Evolutionary conservation across 2,888 invertebrate genomes (phyloP).

Genomic region (Lamproptera curius): DNA sequence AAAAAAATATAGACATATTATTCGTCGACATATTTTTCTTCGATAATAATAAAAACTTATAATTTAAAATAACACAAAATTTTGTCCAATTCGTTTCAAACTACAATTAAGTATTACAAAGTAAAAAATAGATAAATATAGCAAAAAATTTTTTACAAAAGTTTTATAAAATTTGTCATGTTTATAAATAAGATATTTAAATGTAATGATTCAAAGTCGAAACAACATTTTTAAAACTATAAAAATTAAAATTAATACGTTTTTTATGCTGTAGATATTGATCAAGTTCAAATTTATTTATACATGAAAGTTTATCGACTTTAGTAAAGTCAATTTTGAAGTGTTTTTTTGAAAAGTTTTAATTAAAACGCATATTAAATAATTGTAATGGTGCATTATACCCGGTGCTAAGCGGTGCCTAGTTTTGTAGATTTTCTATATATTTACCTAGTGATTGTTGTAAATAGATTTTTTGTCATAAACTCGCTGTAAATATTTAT

Average conservation of each 20-base stretch:
- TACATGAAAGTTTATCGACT: neutral
- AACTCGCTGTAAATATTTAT: slow-evolving; percentile 46
- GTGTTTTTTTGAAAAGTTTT: slow-evolving; percentile 18
- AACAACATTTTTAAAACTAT: too few species aligned
- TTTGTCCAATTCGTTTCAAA: too few species aligned
- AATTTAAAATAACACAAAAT: too few species aligned
- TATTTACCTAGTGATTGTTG: slow-evolving; percentile 49
- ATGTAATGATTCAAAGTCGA: too few species aligned
- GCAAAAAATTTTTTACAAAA: neutral
- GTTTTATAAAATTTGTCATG: neutral
- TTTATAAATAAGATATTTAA: neutral
- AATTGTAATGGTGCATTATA: slow-evolving; percentile 4
- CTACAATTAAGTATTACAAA: too few species aligned
- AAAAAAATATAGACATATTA: too few species aligned
- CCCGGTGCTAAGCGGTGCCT: slow-evolving; percentile 27
- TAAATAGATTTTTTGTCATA: slow-evolving; percentile 38
- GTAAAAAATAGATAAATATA: too few species aligned
- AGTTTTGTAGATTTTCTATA: slow-evolving; percentile 33
- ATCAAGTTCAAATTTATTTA: neutral
- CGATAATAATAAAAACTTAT: too few species aligned
- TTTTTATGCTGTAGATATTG: too few species aligned
- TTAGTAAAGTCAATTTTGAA: neutral
- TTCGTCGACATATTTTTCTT: too few species aligned
- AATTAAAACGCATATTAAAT: neutral
- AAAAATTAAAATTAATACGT: too few species aligned